Conservation (phyloP, 2,888 invertebrate species). For the Stenchaetothrips biformis region DNA sequence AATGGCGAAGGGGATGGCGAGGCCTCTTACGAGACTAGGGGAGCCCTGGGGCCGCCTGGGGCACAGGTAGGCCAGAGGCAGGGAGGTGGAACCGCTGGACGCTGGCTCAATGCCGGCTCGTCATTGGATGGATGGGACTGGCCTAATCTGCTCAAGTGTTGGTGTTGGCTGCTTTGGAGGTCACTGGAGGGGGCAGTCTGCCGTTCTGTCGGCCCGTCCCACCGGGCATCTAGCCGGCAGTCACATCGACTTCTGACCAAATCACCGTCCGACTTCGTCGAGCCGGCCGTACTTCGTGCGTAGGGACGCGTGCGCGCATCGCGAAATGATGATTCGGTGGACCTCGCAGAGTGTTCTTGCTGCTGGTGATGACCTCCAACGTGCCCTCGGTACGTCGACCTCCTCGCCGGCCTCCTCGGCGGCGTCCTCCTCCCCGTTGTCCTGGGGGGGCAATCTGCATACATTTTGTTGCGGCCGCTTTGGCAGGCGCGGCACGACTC, state of each 20-base stretch:
- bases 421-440: neutral
- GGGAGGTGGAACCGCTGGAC: neutral
- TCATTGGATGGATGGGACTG: neutral
- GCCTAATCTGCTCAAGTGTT: neutral
- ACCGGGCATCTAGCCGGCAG: too few relatives aligned
- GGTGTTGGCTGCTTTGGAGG: neutral
- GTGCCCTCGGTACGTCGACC: neutral
- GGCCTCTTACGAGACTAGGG: neutral
- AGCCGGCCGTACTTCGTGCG: too few relatives aligned
- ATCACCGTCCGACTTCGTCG: too few relatives aligned
- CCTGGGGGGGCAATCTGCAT: neutral
- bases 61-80: too few relatives aligned
- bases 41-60: neutral
- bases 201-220: too few relatives aligned
- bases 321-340: too few relatives aligned
- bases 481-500: neutral
- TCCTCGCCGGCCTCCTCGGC: neutral
- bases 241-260: too few relatives aligned
- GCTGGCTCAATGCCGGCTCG: neutral
- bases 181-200: neutral
- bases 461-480: neutral
- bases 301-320: too few relatives aligned
- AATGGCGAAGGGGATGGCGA: neutral
- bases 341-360: neutral
- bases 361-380: neutral